Conservation (phyloP, 2,797 vertebrate genomes). For the Poeciliopsis gracilis region DNA sequence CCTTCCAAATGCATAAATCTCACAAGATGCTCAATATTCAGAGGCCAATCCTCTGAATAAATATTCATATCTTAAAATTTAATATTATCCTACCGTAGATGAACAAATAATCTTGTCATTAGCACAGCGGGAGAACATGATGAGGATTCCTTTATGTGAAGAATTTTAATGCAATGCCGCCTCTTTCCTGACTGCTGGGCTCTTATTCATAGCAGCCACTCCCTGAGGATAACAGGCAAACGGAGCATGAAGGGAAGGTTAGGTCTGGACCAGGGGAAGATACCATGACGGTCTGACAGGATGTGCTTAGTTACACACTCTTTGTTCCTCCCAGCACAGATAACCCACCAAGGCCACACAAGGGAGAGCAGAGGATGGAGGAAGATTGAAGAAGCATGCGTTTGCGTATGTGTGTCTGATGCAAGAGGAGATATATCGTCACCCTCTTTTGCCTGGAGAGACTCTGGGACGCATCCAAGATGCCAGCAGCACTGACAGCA, state of each 20-base stretch:
- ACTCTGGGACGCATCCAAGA: constrained; percentile 71
- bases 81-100: constrained; percentile 7
- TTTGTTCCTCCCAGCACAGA: constrained; percentile 74
- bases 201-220: constrained; percentile 68
- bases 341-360: constrained; percentile 74
- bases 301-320: constrained; percentile 85
- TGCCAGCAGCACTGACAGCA: constrained; percentile 75
- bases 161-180: constrained; percentile 52
- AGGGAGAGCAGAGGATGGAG: constrained; percentile 49
- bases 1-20: not conserved
- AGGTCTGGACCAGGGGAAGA: constrained; percentile 75
- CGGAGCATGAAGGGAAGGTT: constrained; percentile 82
- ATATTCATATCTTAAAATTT: constrained; percentile 2
- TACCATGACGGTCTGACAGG: constrained; percentile 85
- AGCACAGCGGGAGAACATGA: constrained; percentile 44
- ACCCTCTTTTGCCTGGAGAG: constrained; percentile 66
- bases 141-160: constrained; percentile 34
- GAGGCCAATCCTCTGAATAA: constrained; percentile 6
- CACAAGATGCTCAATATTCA: not conserved
- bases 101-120: constrained; percentile 41
- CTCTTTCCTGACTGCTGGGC: constrained; percentile 50
- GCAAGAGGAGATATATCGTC: constrained; percentile 66
- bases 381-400: constrained; percentile 35
- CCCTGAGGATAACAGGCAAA: constrained; percentile 75
- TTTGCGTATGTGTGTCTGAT: constrained; percentile 39